phyloP scores from a whole-genome alignment of 2,888 invertebrate species.

The Blastobasis lacticolella region DNA sequence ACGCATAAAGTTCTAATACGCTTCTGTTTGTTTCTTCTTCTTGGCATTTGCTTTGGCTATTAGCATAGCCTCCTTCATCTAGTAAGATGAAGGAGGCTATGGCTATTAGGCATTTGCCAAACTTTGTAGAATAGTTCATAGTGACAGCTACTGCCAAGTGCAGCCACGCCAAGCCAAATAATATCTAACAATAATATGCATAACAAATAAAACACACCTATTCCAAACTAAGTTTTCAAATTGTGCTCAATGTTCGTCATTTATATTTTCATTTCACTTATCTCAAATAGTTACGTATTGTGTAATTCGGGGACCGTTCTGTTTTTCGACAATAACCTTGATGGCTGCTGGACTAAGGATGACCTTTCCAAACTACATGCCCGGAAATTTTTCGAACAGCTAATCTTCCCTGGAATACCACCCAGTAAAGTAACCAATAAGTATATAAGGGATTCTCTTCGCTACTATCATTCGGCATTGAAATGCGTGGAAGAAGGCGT shows the following conservation, averaged over 20 bases:
- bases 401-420: conserved; percentile 33
- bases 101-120: no score
- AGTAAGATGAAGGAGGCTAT: no score
- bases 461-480: conserved; percentile 41
- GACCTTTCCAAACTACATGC: conserved; percentile 50
- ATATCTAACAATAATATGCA: no score
- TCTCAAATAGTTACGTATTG: conserved; percentile 27
- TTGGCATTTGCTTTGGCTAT: no score
- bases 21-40: no score
- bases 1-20: no score
- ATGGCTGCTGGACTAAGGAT: conserved; percentile 48
- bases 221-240: conserved; percentile 6
- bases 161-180: no score
- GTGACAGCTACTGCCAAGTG: no score
- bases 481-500: conserved; percentile 21
- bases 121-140: no score
- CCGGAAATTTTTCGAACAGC: conserved; percentile 44
- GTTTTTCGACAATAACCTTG: conserved; percentile 33
- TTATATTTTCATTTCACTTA: conserved; percentile 35
- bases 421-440: conserved; percentile 42
- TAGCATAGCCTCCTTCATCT: no score
- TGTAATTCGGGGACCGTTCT: conserved; percentile 36
- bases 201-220: no score
- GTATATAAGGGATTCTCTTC: conserved; percentile 38
- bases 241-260: conserved; percentile 41